Evolutionary conservation across 2,888 invertebrate genomes (phyloP), one percentile per base, ranked within the genome.

Genomic region (Amaurobius ferox): DNA sequence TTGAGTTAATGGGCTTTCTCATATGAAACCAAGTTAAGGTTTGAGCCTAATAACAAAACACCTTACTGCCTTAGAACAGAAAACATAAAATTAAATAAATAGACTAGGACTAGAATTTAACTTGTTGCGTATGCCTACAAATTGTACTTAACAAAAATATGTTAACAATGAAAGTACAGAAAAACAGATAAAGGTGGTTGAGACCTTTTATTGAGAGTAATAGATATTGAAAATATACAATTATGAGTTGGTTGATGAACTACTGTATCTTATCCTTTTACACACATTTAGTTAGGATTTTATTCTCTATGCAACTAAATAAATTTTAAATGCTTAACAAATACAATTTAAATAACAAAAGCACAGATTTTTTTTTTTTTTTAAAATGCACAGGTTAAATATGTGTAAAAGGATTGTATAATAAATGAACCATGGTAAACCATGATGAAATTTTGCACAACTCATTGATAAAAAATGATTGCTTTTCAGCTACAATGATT

Each of bases 51-150:
- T 55, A 23, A 55, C 23, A 23, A 55, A n/a, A 55, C 23, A 55
- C 6, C 55, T 5, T 16, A 55, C 44, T 16, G 44, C 2, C 16
- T 16, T 23, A 23, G 23, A 55, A 19, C 19, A 23, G 23, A 23
- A 55, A 55, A 1, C 19, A 23, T 23, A 23, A 55, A 55, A 11
- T 55, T 55, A 55, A 44, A 55, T 55, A 55, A 55, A 55, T 55
- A 55, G 55, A 55, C 55, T 23, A 16, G 23, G 55, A 55, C 55
- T 55, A 55, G 55, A 55, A 55, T 55, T 55, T 55, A 55, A 55
- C 23, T 55, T 55, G 55, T 55, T 55, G 55, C 55, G 55, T 55
- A 55, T 55, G 16, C 55, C 55, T 55, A 55, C 55, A 55, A 55
- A 55, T 55, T 55, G 55, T 55, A 55, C 55, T 55, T 55, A 2